A percentile compares a stretch with the other conserved stretches of the same genome.
These are phyloP conservation scores for Teleiodes luculella DNA, from an alignment of 2,888 invertebrate species.

Conservation along the genomic window DNA sequence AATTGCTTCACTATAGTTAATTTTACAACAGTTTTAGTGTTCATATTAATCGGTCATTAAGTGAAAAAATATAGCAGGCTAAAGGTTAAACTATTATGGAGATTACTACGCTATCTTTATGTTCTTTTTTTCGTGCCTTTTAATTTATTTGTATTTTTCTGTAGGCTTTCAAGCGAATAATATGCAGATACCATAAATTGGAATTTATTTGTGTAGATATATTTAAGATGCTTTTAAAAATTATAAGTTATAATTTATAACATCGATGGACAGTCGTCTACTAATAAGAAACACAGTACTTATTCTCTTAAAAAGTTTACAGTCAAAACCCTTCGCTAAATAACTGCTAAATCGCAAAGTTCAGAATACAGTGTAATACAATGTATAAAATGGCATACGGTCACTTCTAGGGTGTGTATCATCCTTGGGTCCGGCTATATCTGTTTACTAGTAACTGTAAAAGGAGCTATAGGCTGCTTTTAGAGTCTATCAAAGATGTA, in stretches of 20 bases:
- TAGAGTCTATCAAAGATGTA: constrained; percentile 24
- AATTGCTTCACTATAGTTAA: not conserved
- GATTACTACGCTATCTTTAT: not conserved
- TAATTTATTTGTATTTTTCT: not conserved
- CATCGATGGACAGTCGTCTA: too few species aligned
- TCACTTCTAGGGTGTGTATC: constrained; percentile 28
- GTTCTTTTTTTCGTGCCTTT: not conserved
- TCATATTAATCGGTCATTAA: not conserved
- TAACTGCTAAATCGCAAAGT: too few species aligned
- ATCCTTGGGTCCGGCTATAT: constrained; percentile 46
- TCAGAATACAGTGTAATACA: not conserved
- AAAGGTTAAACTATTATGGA: not conserved
- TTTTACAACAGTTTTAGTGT: not conserved
- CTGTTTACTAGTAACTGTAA: constrained; percentile 49
- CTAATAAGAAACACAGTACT: too few species aligned
- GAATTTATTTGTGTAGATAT: too few species aligned
- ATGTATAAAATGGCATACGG: not conserved
- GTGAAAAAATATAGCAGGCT: constrained; percentile 1
- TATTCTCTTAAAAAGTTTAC: too few species aligned
- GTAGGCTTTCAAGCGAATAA: too few species aligned
- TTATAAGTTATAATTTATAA: too few species aligned
- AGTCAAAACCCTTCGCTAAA: too few species aligned
- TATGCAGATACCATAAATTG: too few species aligned
- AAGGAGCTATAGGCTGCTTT: constrained; percentile 35
- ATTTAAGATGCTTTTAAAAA: too few species aligned